Conservation (phyloP, 2,888 invertebrate species). For the Alentia gelatinosa region DNA sequence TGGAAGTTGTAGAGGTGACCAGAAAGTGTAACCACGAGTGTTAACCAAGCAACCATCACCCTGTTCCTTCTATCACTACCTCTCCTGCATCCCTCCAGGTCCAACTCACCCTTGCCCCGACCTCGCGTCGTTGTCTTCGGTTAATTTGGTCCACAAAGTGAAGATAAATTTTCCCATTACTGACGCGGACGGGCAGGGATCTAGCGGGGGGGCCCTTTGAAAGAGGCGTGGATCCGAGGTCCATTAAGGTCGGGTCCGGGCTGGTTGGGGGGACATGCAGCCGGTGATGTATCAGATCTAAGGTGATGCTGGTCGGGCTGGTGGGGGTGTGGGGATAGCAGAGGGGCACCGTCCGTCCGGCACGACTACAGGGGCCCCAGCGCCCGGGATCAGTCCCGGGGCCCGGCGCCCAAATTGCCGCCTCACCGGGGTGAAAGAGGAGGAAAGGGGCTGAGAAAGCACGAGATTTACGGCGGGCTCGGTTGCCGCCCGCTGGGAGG, state of each 20-base stretch:
- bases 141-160: conserved; percentile 29
- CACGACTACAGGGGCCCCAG: neutral
- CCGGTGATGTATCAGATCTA: conserved; percentile 9
- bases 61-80: no score
- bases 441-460: neutral
- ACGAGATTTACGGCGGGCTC: neutral
- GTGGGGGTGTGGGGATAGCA: neutral
- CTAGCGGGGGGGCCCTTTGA: neutral
- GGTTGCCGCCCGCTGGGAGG: neutral
- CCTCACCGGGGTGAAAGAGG: neutral
- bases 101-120: neutral
- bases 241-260: neutral
- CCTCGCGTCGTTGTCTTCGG: neutral
- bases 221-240: conserved; percentile 34
- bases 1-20: no score
- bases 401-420: neutral
- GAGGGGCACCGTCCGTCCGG: neutral
- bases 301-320: no score
- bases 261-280: neutral
- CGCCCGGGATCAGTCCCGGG: neutral
- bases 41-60: no score
- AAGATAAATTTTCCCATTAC: conserved; percentile 24
- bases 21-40: no score
- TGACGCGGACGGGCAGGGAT: neutral
- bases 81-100: no score